Percentiles rank a stretch among this genome's conserved stretches.
phyloP scores from a whole-genome alignment of 2,797 vertebrate genomes.

The Valencia hispanica region DNA sequence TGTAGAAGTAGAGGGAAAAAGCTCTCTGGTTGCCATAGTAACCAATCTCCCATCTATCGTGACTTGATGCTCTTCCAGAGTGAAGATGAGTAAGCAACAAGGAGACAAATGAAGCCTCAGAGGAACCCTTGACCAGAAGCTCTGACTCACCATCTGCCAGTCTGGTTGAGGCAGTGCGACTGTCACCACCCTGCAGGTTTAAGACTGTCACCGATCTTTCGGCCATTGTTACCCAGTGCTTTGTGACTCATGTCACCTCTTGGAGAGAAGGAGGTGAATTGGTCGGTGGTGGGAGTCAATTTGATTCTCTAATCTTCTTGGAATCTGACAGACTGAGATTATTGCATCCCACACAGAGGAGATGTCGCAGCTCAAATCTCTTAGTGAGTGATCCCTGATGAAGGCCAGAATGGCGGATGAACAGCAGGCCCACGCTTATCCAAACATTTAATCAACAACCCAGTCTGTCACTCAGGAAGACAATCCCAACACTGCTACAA shows the following conservation, averaged over 20 bases:
- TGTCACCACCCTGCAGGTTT: conserved; percentile 4
- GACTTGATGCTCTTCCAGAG: conserved; percentile 66
- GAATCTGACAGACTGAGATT: conserved; percentile 73
- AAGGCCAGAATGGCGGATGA: conserved; percentile 34
- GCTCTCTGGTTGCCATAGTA: conserved; percentile 70
- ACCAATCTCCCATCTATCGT: conserved; percentile 61
- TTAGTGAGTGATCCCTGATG: conserved; percentile 36
- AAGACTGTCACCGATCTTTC: conserved; percentile 18
- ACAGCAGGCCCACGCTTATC: conserved; percentile 57
- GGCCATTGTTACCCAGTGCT: conserved; percentile 16
- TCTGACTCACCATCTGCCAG: conserved; percentile 29
- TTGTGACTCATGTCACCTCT: conserved; percentile 33
- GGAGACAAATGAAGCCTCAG: conserved; percentile 36
- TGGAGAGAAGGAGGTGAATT: background rate
- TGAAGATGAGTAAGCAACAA: conserved; percentile 54
- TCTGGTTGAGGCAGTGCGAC: conserved; percentile 14
- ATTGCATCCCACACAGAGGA: conserved; percentile 63
- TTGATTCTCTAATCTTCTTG: conserved; percentile 72
- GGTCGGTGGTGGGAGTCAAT: conserved; percentile 21
- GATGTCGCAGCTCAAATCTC: conserved; percentile 52
- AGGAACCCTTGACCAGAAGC: conserved; percentile 44
- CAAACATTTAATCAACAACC: conserved; percentile 70
- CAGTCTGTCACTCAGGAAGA: conserved; percentile 30
- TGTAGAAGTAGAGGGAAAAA: conserved; percentile 51
- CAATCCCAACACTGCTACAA: conserved; percentile 12